Base-by-base conservation (phyloP, 2,113 vertebrate genomes). In the Indicator maculatus region DNA sequence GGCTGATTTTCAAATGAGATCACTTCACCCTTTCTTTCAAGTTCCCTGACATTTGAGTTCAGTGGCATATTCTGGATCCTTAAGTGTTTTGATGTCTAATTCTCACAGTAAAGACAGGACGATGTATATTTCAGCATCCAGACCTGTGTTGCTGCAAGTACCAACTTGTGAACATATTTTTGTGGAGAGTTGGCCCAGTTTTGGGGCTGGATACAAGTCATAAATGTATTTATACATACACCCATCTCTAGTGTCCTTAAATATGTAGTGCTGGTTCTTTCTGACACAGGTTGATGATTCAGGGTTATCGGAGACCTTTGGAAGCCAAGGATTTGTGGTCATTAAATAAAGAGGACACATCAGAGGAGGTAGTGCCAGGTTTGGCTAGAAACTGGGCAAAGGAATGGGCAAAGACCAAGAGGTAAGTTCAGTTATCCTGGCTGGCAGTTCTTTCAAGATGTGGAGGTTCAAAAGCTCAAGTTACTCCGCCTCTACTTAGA, bases 291-390 rank as follows among this genome's bases (percentile, higher is more conserved):
- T 39, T 99, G 98, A 98, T 99, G 97, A 47, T 99, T 89, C 97
- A 33, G 3, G 99, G 99, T 71, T 99, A 98, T 96, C 98, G 97
- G 82, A 98, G 83, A 6, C 99, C 99, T 5, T 96, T 99, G 93
- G 98, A 99, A 91, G 97, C 98, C 82, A 98, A 98, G 17, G 98
- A 99, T 96, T 97, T 99, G 65, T 99, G 99, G 99, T 99, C 98
- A 6, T 90, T 99, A 73, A 99, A 99, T 83, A 93, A 96, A 36
- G 98, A 99, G 8, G 99, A 99, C 94, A 97, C 67, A 11, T 99
- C 99, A 1, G 97, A 98, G 16, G 94, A 88, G 73, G 90, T 99
- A 8, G 99, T 99, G 15, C 99, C 99, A 2, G 96, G 97, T 83
- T 91, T 99, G 94, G 98, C 98, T 20, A 96, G 78, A 58, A 97